phyloP scores from a whole-genome alignment of 2,888 invertebrate genomes.

The Diarsia brunnea region DNA sequence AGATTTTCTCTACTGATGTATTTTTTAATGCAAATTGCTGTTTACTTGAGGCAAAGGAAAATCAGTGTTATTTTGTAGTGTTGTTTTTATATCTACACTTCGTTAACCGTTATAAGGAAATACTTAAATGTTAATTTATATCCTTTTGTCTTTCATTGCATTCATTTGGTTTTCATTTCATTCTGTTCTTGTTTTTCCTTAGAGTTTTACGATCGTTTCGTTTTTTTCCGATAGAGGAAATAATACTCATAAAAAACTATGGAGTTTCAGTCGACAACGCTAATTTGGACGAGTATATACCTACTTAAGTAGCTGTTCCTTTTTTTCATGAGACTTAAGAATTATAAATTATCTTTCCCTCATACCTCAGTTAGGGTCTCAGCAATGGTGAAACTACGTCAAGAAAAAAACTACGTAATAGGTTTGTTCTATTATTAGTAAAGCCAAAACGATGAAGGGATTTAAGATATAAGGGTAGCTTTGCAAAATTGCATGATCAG shows the following conservation, averaged over 20 bases:
- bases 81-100: constrained; percentile 31
- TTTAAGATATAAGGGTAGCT: neutral
- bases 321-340: neutral
- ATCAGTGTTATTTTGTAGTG: constrained; percentile 19
- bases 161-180: constrained; percentile 29
- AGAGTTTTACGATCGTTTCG: constrained; percentile 23
- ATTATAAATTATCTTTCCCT: neutral
- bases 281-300: neutral
- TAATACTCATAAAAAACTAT: constrained; percentile 19
- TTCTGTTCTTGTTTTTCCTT: constrained; percentile 15
- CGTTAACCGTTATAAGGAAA: constrained; percentile 11
- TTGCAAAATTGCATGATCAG: neutral
- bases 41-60: neutral
- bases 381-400: neutral
- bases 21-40: constrained; percentile 34
- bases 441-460: neutral
- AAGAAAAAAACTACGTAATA: neutral
- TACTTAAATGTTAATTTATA: constrained; percentile 21
- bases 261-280: constrained; percentile 9
- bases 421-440: neutral
- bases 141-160: neutral
- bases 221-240: constrained; percentile 16
- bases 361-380: neutral
- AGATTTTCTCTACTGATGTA: neutral
- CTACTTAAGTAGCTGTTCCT: constrained; percentile 25